phyloP scores from a whole-genome alignment of 2,113 vertebrate genomes.

The Recurvirostra avosetta region DNA sequence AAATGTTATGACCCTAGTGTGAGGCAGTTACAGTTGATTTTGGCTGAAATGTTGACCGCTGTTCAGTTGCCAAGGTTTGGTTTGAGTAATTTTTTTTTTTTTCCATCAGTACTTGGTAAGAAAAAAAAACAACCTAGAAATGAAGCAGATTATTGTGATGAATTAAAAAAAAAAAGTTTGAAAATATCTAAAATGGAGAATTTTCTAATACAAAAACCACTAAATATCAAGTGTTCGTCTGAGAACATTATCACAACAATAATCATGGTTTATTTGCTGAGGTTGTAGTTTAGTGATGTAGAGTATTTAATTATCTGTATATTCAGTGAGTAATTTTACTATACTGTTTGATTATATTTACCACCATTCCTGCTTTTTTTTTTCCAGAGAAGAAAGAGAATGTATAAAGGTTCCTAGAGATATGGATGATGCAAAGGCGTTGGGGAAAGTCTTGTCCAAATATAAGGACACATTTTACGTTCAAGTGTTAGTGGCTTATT shows the following conservation, averaged over 20 bases:
- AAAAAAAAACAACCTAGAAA: not conserved
- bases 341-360: not conserved
- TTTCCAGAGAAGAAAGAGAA: slow-evolving; percentile 88
- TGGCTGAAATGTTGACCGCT: not conserved
- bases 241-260: not conserved
- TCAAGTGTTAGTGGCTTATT: slow-evolving; percentile 96
- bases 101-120: not conserved
- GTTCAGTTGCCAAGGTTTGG: not conserved
- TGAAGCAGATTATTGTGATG: not conserved
- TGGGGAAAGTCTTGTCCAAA: slow-evolving; percentile 96
- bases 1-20: not conserved
- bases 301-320: not conserved
- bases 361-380: not conserved
- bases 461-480: slow-evolving; percentile 98
- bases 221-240: not conserved
- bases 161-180: not conserved
- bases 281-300: not conserved
- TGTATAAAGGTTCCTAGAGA: slow-evolving; percentile 95
- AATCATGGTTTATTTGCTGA: not conserved
- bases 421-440: slow-evolving; percentile 98
- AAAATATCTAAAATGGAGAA: not conserved
- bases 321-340: not conserved
- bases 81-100: not conserved
- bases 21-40: not conserved
- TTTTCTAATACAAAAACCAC: not conserved